These are phyloP conservation scores for Catocala fraxini DNA, from an alignment of 2,888 invertebrate species.

Conservation along the genomic window DNA sequence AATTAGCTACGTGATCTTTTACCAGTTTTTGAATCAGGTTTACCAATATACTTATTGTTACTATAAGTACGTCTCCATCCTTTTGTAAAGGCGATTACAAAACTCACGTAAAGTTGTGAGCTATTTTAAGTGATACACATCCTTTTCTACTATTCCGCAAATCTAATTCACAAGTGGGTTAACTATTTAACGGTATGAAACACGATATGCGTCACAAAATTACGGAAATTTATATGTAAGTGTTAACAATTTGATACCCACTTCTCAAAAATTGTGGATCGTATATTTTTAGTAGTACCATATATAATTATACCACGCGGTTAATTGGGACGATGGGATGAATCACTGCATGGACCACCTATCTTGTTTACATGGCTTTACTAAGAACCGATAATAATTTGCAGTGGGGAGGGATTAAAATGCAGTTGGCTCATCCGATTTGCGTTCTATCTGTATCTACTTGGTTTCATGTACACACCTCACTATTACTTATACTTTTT, in stretches of 20 bases:
- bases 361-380: slow-evolving; percentile 32
- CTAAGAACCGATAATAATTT: slow-evolving; percentile 27
- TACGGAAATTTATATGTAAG: slow-evolving; percentile 17
- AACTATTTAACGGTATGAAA: slow-evolving; percentile 15
- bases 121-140: too few relatives aligned
- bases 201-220: slow-evolving; percentile 20
- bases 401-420: not conserved
- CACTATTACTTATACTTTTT: too few relatives aligned
- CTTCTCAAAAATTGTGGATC: slow-evolving; percentile 27
- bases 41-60: too few relatives aligned
- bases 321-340: slow-evolving; percentile 43
- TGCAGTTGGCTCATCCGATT: not conserved
- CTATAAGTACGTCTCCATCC: too few relatives aligned
- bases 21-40: too few relatives aligned
- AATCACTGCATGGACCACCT: slow-evolving; percentile 35
- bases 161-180: slow-evolving; percentile 6
- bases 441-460: not conserved
- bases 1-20: too few relatives aligned
- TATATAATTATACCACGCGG: slow-evolving; percentile 40
- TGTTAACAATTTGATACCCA: slow-evolving; percentile 27
- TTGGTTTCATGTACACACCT: not conserved
- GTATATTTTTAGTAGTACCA: slow-evolving; percentile 42
- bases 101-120: too few relatives aligned
- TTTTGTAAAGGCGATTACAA: too few relatives aligned
- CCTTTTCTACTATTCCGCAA: not conserved